Conservation (phyloP, 2,113 vertebrate genomes). For the Pterocles burchelli region DNA sequence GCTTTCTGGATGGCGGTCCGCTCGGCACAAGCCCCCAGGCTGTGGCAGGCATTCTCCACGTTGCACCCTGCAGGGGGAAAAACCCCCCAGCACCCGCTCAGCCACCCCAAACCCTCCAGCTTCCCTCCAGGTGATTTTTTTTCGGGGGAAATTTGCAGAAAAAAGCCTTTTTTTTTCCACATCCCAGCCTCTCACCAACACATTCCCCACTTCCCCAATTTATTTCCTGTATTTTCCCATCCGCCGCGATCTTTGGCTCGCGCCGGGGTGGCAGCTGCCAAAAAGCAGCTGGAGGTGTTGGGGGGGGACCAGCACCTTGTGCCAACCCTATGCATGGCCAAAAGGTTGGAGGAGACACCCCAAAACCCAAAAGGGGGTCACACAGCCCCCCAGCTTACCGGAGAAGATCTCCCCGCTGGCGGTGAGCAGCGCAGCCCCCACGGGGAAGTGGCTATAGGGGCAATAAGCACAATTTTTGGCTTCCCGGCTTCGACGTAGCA, state of each 20-base stretch:
- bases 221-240: not conserved
- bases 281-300: not conserved
- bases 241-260: not conserved
- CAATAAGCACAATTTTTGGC: conserved; percentile 87
- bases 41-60: conserved; percentile 87
- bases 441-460: conserved; percentile 89
- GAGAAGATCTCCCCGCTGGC: conserved; percentile 83
- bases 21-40: conserved; percentile 87
- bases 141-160: not conserved
- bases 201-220: not conserved
- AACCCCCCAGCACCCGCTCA: not conserved
- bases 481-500: conserved; percentile 80
- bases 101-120: not conserved
- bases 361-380: not conserved
- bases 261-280: not conserved
- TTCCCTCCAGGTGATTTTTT: not conserved
- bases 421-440: conserved; percentile 89
- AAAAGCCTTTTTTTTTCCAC: not conserved
- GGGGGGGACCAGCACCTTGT: not conserved
- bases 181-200: not conserved
- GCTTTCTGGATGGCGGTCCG: conserved; percentile 87
- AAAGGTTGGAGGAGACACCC: not conserved
- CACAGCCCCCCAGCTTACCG: conserved; percentile 68
- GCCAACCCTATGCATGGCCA: rapidly evolving
- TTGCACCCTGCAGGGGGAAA: conserved; percentile 84